These are phyloP conservation scores for Camponotus fellah DNA, from an alignment of 2,888 invertebrate species.

Conservation along the genomic window DNA sequence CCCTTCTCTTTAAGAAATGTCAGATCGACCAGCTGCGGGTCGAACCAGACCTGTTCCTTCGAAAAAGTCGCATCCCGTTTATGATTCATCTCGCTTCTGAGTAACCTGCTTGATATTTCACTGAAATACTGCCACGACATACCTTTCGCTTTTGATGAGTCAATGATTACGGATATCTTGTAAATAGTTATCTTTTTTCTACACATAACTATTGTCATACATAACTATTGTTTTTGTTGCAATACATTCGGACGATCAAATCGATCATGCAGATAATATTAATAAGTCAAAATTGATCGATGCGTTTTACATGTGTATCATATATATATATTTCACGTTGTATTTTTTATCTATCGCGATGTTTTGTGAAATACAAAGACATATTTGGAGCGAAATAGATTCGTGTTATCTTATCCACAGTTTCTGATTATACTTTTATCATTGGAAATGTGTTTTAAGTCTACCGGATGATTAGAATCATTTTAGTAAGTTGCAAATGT, in stretches of 20 bases:
- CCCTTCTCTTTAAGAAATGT: constrained; percentile 51
- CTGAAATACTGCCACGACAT: constrained; percentile 65
- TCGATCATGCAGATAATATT: neutral
- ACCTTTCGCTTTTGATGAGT: constrained; percentile 78
- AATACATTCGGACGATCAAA: neutral
- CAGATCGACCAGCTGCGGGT: constrained; percentile 71
- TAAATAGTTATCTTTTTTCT: constrained; percentile 7
- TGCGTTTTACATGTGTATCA: neutral
- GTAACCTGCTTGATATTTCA: constrained; percentile 73
- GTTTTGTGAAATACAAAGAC: neutral
- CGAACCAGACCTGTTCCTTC: constrained; percentile 75
- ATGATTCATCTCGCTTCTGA: constrained; percentile 78
- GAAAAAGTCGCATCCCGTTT: constrained; percentile 75
- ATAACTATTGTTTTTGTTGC: neutral
- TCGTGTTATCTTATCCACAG: neutral
- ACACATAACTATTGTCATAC: neutral
- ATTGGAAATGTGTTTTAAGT: neutral
- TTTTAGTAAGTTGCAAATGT: neutral
- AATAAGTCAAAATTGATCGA: neutral
- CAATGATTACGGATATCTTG: constrained; percentile 70
- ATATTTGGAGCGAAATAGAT: neutral
- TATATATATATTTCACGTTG: neutral
- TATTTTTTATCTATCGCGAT: neutral
- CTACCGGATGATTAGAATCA: neutral
- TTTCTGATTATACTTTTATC: neutral